Base-by-base conservation (phyloP, 2,888 invertebrate species). In the Diogma glabrata region DNA sequence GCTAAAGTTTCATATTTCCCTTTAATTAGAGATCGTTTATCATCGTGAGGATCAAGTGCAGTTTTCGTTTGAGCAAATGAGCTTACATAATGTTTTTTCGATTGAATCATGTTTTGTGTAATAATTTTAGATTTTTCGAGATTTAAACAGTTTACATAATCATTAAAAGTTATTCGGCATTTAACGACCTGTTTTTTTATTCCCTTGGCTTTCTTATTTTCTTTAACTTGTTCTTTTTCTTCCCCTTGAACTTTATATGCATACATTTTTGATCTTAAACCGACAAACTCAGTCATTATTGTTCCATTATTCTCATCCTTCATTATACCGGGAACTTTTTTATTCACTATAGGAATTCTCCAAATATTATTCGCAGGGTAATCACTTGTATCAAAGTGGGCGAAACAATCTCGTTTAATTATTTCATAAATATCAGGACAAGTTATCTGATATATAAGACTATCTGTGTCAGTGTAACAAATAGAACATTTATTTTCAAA, bases 191-290 rank as follows among this genome's bases (percentile, higher is more conserved):
- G 24, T 23, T 46, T 46, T n/a, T 46, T 24, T 8, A 46, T 16
- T 23, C 24, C 17, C n/a, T 24, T 46, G 3, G 24, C 24, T 24
- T 24, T 46, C 12, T 46, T 46, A n/a, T n/a, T n/a, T n/a, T n/a
- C n/a, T n/a, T n/a, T n/a, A n/a, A n/a, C n/a, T n/a, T n/a, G n/a
- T n/a, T n/a, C n/a, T n/a, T n/a, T n/a, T n/a, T n/a, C n/a, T n/a
- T n/a, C n/a, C n/a, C n/a, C n/a, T n/a, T n/a, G n/a, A n/a, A n/a
- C n/a, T n/a, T n/a, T n/a, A n/a, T n/a, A n/a, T n/a, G n/a, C n/a
- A n/a, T 61, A 61, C 58, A 62, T 58, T 58, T 61, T 61, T 14
- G 60, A 57, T 53, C 58, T 38, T 10, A 60, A 50, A n/a, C 60
- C 59, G 17, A 59, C 57, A 55, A 59, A 61, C 54, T 60, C 59